phyloP scores from a whole-genome alignment of 2,797 vertebrate species.

The Mormyrus proboscirostris region DNA sequence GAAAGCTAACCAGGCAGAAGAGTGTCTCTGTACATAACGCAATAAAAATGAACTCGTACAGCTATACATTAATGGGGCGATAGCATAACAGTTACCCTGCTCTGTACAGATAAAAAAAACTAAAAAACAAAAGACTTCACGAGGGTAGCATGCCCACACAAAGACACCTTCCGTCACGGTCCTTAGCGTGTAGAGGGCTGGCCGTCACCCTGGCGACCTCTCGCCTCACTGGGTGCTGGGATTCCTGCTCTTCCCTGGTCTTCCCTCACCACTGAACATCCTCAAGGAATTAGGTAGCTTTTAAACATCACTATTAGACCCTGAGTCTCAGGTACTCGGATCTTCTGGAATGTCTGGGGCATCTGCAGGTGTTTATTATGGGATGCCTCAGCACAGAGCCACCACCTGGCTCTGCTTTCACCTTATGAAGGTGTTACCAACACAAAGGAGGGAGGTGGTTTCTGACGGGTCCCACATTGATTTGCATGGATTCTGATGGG shows the following conservation, averaged over 20 bases:
- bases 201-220: conserved; percentile 19
- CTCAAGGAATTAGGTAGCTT: conserved; percentile 39
- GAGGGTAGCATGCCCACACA: conserved; percentile 72
- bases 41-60: conserved; percentile 65
- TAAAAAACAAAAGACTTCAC: conserved; percentile 65
- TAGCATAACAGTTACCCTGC: conserved; percentile 67
- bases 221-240: conserved; percentile 24
- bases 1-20: conserved; percentile 76
- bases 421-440: not conserved
- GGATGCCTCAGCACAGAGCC: conserved; percentile 3
- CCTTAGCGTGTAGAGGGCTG: conserved; percentile 36
- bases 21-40: conserved; percentile 71
- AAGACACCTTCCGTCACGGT: conserved; percentile 60
- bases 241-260: conserved; percentile 31
- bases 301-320: conserved; percentile 35
- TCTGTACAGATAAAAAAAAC: conserved; percentile 61
- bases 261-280: conserved; percentile 25
- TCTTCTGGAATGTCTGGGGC: conserved; percentile 21
- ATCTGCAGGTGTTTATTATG: conserved; percentile 3
- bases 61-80: conserved; percentile 71
- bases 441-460: not conserved
- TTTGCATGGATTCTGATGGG: not conserved
- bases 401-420: conserved; percentile 22
- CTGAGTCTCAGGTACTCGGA: conserved; percentile 32
- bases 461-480: not conserved